Conservation (phyloP, 2,888 invertebrate genomes). For the Anoplius nigerrimus region DNA sequence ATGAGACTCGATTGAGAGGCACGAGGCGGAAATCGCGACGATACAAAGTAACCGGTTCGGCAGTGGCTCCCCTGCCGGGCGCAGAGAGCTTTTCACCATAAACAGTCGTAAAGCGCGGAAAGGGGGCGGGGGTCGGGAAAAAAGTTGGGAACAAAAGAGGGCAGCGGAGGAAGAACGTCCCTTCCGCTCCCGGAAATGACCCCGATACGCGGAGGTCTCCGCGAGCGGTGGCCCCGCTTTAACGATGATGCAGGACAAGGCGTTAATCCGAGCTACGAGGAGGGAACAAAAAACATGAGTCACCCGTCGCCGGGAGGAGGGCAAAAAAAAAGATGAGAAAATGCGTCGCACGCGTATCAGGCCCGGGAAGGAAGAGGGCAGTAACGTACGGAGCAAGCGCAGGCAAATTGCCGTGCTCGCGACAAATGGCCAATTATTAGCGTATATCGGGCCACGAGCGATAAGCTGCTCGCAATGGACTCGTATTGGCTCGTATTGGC, state of each 20-base stretch:
- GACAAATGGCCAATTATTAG: no score
- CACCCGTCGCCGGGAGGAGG: no score
- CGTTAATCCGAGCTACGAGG: no score
- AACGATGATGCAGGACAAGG: not conserved
- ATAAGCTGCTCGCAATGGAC: no score
- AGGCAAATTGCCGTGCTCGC: no score
- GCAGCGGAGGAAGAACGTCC: constrained; percentile 21
- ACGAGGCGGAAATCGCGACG: constrained; percentile 21
- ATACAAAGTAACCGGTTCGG: constrained; percentile 26
- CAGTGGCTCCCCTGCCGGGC: constrained; percentile 4
- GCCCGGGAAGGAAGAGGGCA: no score
- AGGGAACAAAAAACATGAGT: no score
- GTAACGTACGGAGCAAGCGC: no score
- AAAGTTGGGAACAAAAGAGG: constrained; percentile 2
- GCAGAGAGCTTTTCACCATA: constrained; percentile 36
- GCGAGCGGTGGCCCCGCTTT: constrained; percentile 5
- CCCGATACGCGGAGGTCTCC: constrained; percentile 11
- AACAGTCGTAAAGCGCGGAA: constrained; percentile 12
- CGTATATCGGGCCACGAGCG: no score
- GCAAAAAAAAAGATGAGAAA: no score
- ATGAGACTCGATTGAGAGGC: constrained; percentile 11
- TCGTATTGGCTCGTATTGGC: no score
- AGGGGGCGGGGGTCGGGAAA: not conserved
- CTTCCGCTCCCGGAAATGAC: constrained; percentile 15
- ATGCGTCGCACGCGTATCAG: no score